Conservation (phyloP, 2,797 vertebrate genomes). For the Meriones psammophilus region DNA sequence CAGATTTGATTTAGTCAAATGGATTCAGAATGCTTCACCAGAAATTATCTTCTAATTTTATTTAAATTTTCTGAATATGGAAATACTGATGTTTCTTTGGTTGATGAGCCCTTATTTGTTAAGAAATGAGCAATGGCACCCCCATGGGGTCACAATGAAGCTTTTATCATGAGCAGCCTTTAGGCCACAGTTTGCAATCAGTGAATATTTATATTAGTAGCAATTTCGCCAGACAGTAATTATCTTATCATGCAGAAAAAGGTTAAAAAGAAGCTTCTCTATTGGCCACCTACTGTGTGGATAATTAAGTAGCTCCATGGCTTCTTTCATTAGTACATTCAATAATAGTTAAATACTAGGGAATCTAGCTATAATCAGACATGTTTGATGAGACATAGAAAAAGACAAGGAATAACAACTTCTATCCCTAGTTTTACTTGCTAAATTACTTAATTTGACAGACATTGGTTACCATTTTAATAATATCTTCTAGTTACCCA, state of each 20-base stretch:
- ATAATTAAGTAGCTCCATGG: slow-evolving; percentile 91
- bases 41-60: slow-evolving; percentile 76
- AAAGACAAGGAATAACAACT: slow-evolving; percentile 77
- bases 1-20: slow-evolving; percentile 70
- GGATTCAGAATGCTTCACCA: slow-evolving; percentile 60
- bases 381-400: slow-evolving; percentile 87
- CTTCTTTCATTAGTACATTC: slow-evolving; percentile 90
- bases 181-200: slow-evolving; percentile 88
- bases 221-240: slow-evolving; percentile 89
- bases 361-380: slow-evolving; percentile 87
- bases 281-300: slow-evolving; percentile 88
- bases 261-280: slow-evolving; percentile 89
- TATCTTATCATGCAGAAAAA: slow-evolving; percentile 90
- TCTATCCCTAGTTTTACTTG: slow-evolving; percentile 75
- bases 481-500: slow-evolving; percentile 50
- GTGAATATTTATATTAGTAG: slow-evolving; percentile 90
- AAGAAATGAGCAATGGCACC: slow-evolving; percentile 80
- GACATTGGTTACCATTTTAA: slow-evolving; percentile 79
- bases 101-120: slow-evolving; percentile 81
- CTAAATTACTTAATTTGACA: slow-evolving; percentile 80
- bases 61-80: slow-evolving; percentile 72
- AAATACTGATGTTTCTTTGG: slow-evolving; percentile 71
- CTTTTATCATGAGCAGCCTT: slow-evolving; percentile 81
- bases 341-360: slow-evolving; percentile 90
- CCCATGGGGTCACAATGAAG: slow-evolving; percentile 71